Conservation (phyloP, 35 echinoderm and acorn worm species). For the Anneissia japonica region DNA sequence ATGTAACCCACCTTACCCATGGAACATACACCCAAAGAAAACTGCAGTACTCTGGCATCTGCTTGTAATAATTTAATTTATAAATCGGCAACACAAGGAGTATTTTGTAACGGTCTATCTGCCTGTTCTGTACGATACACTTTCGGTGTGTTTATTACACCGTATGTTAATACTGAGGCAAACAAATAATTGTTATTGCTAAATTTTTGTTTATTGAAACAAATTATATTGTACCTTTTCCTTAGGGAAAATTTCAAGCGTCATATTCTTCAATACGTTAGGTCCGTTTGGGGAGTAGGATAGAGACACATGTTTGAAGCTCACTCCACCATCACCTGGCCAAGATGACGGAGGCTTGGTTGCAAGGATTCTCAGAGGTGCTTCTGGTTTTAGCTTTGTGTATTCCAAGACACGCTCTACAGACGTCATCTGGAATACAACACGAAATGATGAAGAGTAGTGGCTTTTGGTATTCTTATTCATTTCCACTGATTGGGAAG, state of each 20-base stretch:
- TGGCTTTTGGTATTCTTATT: neutral
- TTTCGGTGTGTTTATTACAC: too few relatives aligned
- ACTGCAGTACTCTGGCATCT: too few relatives aligned
- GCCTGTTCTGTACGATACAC: too few relatives aligned
- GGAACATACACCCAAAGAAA: too few relatives aligned
- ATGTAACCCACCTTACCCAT: too few relatives aligned
- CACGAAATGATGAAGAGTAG: neutral
- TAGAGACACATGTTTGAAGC: conserved; percentile 50
- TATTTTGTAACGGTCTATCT: too few relatives aligned
- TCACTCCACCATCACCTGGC: conserved; percentile 48
- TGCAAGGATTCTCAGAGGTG: conserved; percentile 42
- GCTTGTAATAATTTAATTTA: too few relatives aligned
- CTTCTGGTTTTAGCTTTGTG: conserved; percentile 73
- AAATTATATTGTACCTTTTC: conserved; percentile 56
- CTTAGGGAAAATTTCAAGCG: conserved; percentile 50
- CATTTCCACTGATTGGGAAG: too few relatives aligned
- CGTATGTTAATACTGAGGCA: too few relatives aligned
- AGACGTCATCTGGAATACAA: conserved; percentile 70
- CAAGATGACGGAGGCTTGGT: conserved; percentile 44
- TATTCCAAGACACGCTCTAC: conserved; percentile 85
- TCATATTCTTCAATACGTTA: conserved; percentile 51
- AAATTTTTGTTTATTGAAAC: too few relatives aligned
- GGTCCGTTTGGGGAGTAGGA: conserved; percentile 55
- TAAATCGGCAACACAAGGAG: too few relatives aligned
- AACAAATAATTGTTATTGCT: too few relatives aligned